These are phyloP conservation scores for Lordiphosa fenestrarum DNA, from an alignment of 2,888 invertebrate genomes.

Conservation along the genomic window DNA sequence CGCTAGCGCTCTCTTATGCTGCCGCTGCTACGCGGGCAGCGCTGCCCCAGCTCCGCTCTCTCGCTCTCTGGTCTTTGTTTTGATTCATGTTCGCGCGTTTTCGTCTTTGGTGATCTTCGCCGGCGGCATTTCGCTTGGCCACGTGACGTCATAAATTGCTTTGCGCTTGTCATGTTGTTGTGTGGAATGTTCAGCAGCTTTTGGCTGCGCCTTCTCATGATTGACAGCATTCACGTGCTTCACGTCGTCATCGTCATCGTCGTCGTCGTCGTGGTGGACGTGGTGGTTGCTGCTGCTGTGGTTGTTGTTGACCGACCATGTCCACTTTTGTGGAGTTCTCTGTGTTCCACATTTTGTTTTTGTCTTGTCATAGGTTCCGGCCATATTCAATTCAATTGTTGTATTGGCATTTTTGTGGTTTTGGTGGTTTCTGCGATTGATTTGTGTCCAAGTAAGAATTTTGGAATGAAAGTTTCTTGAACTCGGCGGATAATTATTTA, in stretches of 20 bases:
- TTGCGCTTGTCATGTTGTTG: not conserved
- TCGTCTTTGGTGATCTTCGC: slow-evolving; percentile 52
- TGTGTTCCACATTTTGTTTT: slow-evolving; percentile 30
- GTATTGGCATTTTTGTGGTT: slow-evolving; percentile 13
- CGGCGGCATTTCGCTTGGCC: slow-evolving; percentile 57
- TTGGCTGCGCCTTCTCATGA: slow-evolving; percentile 39
- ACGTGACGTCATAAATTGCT: slow-evolving; percentile 58
- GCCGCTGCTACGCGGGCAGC: no score
- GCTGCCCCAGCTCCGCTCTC: not conserved
- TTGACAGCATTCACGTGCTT: slow-evolving; percentile 74
- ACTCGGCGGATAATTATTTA: no score
- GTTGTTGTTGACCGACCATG: slow-evolving; percentile 10
- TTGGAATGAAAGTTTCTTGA: no score
- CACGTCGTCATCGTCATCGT: slow-evolving; percentile 48
- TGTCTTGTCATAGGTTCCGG: slow-evolving; percentile 52
- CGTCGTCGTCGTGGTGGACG: slow-evolving; percentile 15
- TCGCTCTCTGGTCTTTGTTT: slow-evolving; percentile 59
- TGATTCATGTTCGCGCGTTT: slow-evolving; percentile 65
- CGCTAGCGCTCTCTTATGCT: slow-evolving; percentile 1
- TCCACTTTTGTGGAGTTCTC: slow-evolving; percentile 9
- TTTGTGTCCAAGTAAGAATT: not conserved
- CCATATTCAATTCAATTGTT: slow-evolving; percentile 7
- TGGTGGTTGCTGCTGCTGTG: slow-evolving; percentile 5
- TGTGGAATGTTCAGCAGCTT: slow-evolving; percentile 46
- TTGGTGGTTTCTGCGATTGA: slow-evolving; percentile 1